Evolutionary conservation across 2,797 vertebrate species (phyloP).

Genomic region (Siniperca scherzeri): DNA sequence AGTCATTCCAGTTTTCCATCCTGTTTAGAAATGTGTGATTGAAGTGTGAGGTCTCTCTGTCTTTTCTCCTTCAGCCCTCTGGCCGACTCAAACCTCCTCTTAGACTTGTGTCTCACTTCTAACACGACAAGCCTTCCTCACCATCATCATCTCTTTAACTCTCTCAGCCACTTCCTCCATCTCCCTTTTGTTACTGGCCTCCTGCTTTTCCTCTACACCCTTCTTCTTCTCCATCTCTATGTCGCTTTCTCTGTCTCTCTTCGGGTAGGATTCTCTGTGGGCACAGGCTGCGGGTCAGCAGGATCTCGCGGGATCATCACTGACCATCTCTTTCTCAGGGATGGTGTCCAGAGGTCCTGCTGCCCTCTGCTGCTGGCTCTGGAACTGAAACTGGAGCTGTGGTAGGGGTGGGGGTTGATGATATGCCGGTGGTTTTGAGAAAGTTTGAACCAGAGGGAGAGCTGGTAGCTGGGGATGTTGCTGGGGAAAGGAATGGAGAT

Average conservation of each 20-base stretch:
- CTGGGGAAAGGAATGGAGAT: conserved; percentile 53
- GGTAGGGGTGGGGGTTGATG: conserved; percentile 69
- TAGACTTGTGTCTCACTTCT: conserved; percentile 80
- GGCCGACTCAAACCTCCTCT: conserved; percentile 17
- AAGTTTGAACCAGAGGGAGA: conserved; percentile 63
- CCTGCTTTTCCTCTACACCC: conserved; percentile 33
- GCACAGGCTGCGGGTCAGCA: conserved; percentile 87
- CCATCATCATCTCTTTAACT: conserved; percentile 52
- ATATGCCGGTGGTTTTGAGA: conserved; percentile 72
- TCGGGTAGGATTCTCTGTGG: conserved; percentile 74
- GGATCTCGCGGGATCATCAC: conserved; percentile 65
- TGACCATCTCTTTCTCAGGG: conserved; percentile 83
- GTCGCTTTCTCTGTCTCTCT: conserved; percentile 62
- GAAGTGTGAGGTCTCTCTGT: conserved; percentile 25
- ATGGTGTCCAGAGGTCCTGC: conserved; percentile 81
- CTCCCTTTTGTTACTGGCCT: conserved; percentile 37
- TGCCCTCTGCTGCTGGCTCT: conserved; percentile 74
- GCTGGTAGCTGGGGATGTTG: conserved; percentile 49
- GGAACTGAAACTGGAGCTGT: conserved; percentile 59
- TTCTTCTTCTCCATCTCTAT: conserved; percentile 15
- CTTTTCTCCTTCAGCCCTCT: conserved; percentile 6
- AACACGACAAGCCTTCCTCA: conserved; percentile 63
- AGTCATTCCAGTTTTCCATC: conserved; percentile 27
- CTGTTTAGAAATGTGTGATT: conserved; percentile 34
- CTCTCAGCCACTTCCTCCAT: conserved; percentile 53